Percentiles rank a stretch among this genome's conserved stretches.
Evolutionary conservation across 2,797 vertebrate genomes (phyloP).

Genomic region (Kryptopterus vitreolus): DNA sequence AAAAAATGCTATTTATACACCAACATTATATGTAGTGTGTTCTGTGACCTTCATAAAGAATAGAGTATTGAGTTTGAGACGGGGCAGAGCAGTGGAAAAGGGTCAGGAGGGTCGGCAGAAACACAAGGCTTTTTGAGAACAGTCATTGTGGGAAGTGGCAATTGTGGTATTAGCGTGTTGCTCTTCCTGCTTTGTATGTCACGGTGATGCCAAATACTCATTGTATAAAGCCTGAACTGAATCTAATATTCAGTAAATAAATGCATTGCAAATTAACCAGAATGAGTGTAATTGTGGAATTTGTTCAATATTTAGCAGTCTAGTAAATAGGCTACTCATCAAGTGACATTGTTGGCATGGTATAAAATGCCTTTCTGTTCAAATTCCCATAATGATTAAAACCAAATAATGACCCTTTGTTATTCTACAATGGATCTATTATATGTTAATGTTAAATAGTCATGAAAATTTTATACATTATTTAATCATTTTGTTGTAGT

Average conservation of each 20-base stretch:
- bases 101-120: neutral
- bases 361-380: constrained; percentile 28
- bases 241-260: constrained; percentile 7
- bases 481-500: neutral
- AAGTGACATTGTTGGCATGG: constrained; percentile 29
- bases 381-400: constrained; percentile 23
- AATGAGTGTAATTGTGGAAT: neutral
- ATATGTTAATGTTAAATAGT: constrained; percentile 25
- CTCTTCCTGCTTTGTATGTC: constrained; percentile 38
- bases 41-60: constrained; percentile 38
- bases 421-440: constrained; percentile 20
- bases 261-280: no score
- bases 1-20: constrained; percentile 18
- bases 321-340: constrained; percentile 23
- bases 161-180: constrained; percentile 27
- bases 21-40: neutral
- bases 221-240: constrained; percentile 2
- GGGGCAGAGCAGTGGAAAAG: constrained; percentile 20
- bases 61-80: constrained; percentile 23
- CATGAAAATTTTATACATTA: neutral
- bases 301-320: constrained; percentile 13
- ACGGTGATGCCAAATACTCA: constrained; percentile 7
- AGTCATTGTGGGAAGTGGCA: constrained; percentile 19
- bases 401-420: constrained; percentile 11
- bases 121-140: constrained; percentile 9